phyloP scores from a whole-genome alignment of 2,888 invertebrate genomes.

The Noctua janthe region DNA sequence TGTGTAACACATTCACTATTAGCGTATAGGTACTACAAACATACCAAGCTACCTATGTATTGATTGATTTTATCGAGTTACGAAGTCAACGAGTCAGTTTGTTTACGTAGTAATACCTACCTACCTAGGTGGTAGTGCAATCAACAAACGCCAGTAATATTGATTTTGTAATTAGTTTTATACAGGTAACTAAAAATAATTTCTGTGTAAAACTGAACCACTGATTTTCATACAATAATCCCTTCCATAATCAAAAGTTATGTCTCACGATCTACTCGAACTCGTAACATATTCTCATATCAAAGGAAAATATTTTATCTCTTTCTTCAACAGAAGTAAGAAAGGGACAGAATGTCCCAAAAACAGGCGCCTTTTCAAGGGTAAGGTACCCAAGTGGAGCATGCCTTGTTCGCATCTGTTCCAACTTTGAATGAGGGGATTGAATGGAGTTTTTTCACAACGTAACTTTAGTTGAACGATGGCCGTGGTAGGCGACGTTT shows the following conservation, averaged over 20 bases:
- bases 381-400: constrained; percentile 62
- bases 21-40: neutral
- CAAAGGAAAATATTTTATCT: constrained; percentile 39
- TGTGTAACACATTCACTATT: constrained; percentile 38
- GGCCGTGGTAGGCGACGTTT: constrained; percentile 89
- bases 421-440: constrained; percentile 70
- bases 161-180: neutral
- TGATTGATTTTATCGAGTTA: neutral
- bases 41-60: neutral
- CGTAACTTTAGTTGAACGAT: constrained; percentile 83
- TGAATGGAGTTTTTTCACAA: constrained; percentile 69
- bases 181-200: neutral
- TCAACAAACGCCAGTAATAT: neutral
- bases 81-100: neutral
- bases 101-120: neutral
- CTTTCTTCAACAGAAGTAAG: constrained; percentile 26
- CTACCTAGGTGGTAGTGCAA: neutral
- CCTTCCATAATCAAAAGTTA: constrained; percentile 13
- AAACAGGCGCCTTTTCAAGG: constrained; percentile 64
- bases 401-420: constrained; percentile 71
- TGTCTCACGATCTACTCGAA: constrained; percentile 30
- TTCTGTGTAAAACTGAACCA: constrained; percentile 2
- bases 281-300: constrained; percentile 45
- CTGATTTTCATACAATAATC: constrained; percentile 11
- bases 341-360: constrained; percentile 49